A percentile compares a stretch with the other conserved stretches of the same genome.
Evolutionary conservation across 1,140 invertebrate genomes (phyloP).

Genomic region (Protaetia brevitarsis): DNA sequence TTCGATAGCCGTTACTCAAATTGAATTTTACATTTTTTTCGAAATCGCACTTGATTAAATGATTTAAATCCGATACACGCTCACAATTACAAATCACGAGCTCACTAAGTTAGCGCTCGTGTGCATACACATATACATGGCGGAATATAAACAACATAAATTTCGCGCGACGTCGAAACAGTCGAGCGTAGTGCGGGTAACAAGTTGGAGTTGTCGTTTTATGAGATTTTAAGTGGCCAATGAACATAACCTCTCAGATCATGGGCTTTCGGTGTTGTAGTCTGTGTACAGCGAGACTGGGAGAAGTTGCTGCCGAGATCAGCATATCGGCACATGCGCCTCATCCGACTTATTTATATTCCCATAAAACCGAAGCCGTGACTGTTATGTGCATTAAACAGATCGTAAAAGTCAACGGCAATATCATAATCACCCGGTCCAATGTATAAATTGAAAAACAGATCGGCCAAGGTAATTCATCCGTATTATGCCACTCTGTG

Average conservation of each 20-base stretch:
- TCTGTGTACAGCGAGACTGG: too few species aligned
- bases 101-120: not conserved
- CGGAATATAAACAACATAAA: conserved; percentile 13
- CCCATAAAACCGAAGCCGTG: conserved; percentile 40
- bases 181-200: not conserved
- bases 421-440: conserved; percentile 39
- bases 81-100: not conserved
- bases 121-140: not conserved
- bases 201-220: conserved; percentile 19
- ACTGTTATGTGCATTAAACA: conserved; percentile 45
- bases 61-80: not conserved
- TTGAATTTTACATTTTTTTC: too few species aligned
- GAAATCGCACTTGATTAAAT: not conserved
- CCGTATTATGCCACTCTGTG: too few species aligned
- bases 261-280: not conserved
- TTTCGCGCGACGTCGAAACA: not conserved
- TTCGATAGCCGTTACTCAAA: too few species aligned
- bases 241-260: conserved; percentile 12
- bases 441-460: conserved; percentile 7
- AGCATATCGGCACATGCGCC: conserved; percentile 32
- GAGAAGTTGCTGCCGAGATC: conserved; percentile 3
- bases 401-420: conserved; percentile 42
- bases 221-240: conserved; percentile 25
- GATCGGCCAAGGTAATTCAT: too few species aligned
- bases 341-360: conserved; percentile 35